A percentile compares a stretch with the other conserved stretches of the same genome.
Conservation (phyloP, 2,797 vertebrate genomes). For the Austrolebias charrua region DNA sequence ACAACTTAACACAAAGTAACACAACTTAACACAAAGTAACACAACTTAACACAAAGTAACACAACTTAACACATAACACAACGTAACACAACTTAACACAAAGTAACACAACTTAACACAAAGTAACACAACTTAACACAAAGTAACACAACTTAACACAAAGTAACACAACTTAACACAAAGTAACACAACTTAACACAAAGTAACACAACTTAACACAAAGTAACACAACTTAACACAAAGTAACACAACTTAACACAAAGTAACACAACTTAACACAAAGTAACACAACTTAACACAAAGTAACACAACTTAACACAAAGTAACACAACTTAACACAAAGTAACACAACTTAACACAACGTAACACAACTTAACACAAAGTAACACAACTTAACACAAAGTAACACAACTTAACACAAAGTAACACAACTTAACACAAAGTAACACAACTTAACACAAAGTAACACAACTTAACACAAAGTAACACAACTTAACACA, state of each 20-base stretch:
- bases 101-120: conserved; percentile 40
- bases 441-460: conserved; percentile 30
- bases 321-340: too few relatives aligned
- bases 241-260: conserved; percentile 30
- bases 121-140: conserved; percentile 30
- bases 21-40: too few relatives aligned
- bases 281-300: conserved; percentile 40
- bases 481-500: conserved; percentile 40
- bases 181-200: conserved; percentile 30
- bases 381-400: conserved; percentile 30
- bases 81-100: too few relatives aligned
- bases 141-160: too few relatives aligned
- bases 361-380: too few relatives aligned
- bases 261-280: too few relatives aligned
- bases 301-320: conserved; percentile 30
- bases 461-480: too few relatives aligned
- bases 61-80: too few relatives aligned
- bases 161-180: conserved; percentile 40
- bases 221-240: conserved; percentile 40
- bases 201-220: too few relatives aligned
- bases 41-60: conserved; percentile 57
- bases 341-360: neutral
- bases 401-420: too few relatives aligned
- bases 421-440: conserved; percentile 40
- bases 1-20: too few relatives aligned